These are phyloP conservation scores for Panthera leo DNA, from an alignment of 2,113 vertebrate genomes.

Conservation along the genomic window DNA sequence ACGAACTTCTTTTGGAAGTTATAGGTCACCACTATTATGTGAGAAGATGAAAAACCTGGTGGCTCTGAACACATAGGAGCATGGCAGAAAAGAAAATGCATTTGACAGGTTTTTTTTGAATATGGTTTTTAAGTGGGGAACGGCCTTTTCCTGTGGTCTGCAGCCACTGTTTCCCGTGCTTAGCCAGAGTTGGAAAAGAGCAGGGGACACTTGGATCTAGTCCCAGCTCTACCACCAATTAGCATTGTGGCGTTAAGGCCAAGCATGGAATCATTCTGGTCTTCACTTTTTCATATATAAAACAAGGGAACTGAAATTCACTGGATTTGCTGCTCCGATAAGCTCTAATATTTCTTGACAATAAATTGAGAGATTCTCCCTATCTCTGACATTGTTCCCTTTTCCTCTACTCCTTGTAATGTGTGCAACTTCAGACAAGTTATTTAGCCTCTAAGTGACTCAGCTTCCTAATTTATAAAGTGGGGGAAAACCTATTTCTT, in stretches of 20 bases:
- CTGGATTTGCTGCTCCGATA: not conserved
- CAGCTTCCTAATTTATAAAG: not conserved
- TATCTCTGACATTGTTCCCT: not conserved
- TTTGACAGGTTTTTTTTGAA: not conserved
- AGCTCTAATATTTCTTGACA: not conserved
- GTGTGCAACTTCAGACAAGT: not conserved
- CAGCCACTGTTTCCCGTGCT: not conserved
- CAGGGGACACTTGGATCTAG: not conserved
- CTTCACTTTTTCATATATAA: not conserved
- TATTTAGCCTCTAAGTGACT: not conserved
- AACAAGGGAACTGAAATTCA: not conserved
- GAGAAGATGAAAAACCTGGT: not conserved
- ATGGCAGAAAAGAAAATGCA: not conserved
- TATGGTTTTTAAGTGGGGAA: not conserved
- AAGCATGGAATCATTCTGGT: not conserved
- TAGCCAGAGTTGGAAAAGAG: not conserved
- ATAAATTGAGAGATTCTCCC: not conserved
- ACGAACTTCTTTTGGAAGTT: not conserved
- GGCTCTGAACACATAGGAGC: not conserved
- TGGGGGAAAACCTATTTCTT: not conserved
- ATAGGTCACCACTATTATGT: not conserved
- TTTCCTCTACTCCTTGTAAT: not conserved
- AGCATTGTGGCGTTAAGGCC: not conserved
- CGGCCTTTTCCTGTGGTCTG: not conserved
- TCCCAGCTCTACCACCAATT: not conserved